These are phyloP conservation scores for Drosophila monieri DNA, from an alignment of 2,888 invertebrate species.

Conservation along the genomic window DNA sequence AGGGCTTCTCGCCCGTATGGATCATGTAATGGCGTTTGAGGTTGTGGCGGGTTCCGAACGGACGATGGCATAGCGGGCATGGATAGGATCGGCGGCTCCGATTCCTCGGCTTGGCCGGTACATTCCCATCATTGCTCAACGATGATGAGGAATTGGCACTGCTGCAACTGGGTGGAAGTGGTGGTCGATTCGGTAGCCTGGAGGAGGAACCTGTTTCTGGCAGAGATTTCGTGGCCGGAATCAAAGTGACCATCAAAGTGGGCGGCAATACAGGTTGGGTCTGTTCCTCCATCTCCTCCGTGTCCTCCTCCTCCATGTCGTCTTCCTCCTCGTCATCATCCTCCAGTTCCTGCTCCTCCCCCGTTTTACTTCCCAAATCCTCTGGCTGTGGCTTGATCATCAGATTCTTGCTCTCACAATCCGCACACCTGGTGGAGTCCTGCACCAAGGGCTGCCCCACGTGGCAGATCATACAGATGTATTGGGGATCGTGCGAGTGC, in stretches of 20 bases:
- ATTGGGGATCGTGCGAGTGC: conserved; percentile 76
- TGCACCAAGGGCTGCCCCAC: conserved; percentile 72
- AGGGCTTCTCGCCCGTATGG: conserved; percentile 83
- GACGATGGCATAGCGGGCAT: conserved; percentile 82
- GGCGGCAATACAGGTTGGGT: conserved; percentile 20
- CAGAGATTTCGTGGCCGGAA: conserved; percentile 20
- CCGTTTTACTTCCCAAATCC: conserved; percentile 7
- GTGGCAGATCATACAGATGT: conserved; percentile 82
- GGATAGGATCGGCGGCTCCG: conserved; percentile 77
- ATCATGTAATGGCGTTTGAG: conserved; percentile 84
- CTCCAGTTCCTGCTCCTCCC: conserved; percentile 30
- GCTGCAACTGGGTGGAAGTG: conserved; percentile 54
- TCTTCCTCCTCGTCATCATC: conserved; percentile 29
- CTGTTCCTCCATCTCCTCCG: not conserved
- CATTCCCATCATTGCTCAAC: conserved; percentile 57
- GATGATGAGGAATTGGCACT: conserved; percentile 71
- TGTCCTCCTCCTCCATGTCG: conserved; percentile 10
- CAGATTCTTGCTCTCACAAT: conserved; percentile 79
- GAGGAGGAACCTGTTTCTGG: conserved; percentile 16
- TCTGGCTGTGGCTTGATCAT: conserved; percentile 53
- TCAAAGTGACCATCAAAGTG: conserved; percentile 52
- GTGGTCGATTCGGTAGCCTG: conserved; percentile 30
- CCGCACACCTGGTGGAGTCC: conserved; percentile 81
- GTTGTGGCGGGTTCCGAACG: conserved; percentile 83
- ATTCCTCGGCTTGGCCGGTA: not conserved